phyloP scores from a whole-genome alignment of 2,113 vertebrate genomes.

The Cyanistes caeruleus region DNA sequence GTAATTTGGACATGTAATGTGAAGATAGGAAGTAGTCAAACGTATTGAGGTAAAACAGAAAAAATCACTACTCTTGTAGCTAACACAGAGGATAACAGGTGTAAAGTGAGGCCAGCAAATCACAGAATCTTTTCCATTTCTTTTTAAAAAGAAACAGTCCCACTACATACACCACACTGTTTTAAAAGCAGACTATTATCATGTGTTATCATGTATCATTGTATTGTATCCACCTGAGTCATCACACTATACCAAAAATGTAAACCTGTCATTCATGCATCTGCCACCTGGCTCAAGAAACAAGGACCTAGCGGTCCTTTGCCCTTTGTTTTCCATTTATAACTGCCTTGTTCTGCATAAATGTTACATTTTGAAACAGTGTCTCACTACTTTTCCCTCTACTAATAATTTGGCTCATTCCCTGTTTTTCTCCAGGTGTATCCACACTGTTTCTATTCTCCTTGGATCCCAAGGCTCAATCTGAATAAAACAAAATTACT shows the following conservation, averaged over 20 bases:
- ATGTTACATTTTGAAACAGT: not conserved
- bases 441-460: not conserved
- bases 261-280: not conserved
- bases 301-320: not conserved
- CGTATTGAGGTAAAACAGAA: not conserved
- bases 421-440: not conserved
- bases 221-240: not conserved
- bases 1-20: not conserved
- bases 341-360: not conserved
- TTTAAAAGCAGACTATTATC: not conserved
- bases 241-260: not conserved
- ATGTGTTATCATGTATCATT: not conserved
- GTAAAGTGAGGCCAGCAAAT: not conserved
- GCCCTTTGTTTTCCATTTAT: not conserved
- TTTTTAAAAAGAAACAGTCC: not conserved
- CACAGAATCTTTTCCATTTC: not conserved
- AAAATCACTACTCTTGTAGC: not conserved
- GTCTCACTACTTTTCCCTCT: not conserved
- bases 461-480: not conserved
- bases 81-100: not conserved
- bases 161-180: not conserved
- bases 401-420: not conserved
- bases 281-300: not conserved
- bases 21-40: not conserved
- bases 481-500: not conserved